Evolutionary conservation across 1,140 invertebrate genomes (phyloP).

Genomic region (Drosophila ficusphila): DNA sequence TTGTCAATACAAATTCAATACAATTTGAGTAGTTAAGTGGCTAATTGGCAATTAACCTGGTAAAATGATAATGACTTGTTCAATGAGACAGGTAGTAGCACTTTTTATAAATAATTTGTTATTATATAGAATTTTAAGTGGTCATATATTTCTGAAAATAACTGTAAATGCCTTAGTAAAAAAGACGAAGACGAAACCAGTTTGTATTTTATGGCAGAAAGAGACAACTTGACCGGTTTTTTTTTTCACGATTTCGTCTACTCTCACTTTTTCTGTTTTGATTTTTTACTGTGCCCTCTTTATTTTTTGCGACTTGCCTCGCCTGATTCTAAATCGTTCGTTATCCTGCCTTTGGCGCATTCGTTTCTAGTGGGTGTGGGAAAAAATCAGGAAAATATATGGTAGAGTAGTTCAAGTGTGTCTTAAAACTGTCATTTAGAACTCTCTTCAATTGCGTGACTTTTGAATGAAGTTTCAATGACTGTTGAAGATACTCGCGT

Average conservation of each 20-base stretch:
- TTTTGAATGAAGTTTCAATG: conserved; percentile 58
- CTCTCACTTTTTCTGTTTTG: conserved; percentile 63
- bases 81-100: too few species aligned
- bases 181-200: conserved; percentile 50
- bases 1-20: neutral
- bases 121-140: neutral
- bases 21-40: neutral
- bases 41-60: too few species aligned
- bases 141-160: neutral
- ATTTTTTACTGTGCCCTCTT: conserved; percentile 11
- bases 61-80: too few species aligned
- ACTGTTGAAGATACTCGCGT: conserved; percentile 20
- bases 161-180: conserved; percentile 7
- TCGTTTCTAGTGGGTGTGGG: conserved; percentile 16
- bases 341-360: conserved; percentile 50
- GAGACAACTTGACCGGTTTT: conserved; percentile 63
- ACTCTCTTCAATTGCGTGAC: conserved; percentile 63
- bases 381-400: conserved; percentile 6
- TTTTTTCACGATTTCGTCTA: conserved; percentile 39
- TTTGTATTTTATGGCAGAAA: conserved; percentile 71
- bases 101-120: too few species aligned
- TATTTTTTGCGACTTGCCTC: neutral
- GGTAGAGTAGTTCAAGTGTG: conserved; percentile 56
- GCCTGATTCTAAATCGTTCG: conserved; percentile 68
- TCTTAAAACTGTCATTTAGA: conserved; percentile 57